phyloP scores from a whole-genome alignment of 2,888 invertebrate species.

The Zygogramma bicolorata region DNA sequence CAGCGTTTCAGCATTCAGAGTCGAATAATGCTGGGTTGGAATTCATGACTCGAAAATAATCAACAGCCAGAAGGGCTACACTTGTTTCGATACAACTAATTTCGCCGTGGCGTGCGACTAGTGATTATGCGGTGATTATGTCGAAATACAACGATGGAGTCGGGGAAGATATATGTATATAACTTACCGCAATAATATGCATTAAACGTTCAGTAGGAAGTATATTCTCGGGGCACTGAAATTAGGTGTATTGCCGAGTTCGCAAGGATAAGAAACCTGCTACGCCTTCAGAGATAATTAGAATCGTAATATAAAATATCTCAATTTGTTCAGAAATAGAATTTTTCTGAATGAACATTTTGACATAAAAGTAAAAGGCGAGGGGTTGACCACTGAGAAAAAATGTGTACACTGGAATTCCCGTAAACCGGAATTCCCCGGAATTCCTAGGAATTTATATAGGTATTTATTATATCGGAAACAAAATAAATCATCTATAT shows the following conservation, averaged over 20 bases:
- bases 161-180: background rate
- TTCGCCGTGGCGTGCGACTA: background rate
- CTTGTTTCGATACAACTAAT: background rate
- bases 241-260: background rate
- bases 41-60: background rate
- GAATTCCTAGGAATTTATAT: no score
- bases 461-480: no score
- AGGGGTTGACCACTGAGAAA: no score
- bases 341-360: no score
- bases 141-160: background rate
- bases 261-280: no score
- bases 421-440: no score
- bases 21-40: background rate
- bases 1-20: background rate
- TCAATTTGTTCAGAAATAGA: background rate
- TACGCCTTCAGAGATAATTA: no score
- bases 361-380: no score
- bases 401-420: no score
- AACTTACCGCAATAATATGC: background rate
- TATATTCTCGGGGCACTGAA: background rate
- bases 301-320: background rate
- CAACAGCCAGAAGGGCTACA: background rate
- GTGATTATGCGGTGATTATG: background rate
- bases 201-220: background rate
- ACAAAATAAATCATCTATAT: no score